phyloP scores from a whole-genome alignment of 2,797 vertebrate genomes.

The Fundulus diaphanus region DNA sequence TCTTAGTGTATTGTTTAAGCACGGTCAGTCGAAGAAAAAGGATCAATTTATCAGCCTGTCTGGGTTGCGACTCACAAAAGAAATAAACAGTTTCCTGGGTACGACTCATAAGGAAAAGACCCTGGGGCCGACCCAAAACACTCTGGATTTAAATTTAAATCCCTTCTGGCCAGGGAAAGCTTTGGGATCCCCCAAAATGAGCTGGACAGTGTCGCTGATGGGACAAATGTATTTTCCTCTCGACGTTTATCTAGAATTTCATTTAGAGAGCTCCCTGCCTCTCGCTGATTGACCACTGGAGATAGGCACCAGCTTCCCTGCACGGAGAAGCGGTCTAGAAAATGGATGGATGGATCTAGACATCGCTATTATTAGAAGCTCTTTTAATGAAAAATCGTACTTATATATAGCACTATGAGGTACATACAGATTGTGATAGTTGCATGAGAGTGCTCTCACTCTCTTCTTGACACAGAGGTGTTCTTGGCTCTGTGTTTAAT shows the following conservation, averaged over 20 bases:
- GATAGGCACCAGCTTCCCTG: too few species aligned
- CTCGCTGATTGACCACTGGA: too few species aligned
- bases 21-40: not conserved
- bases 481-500: slow-evolving; percentile 60
- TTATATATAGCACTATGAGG: not conserved
- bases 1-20: too few species aligned
- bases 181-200: not conserved
- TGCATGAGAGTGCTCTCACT: not conserved
- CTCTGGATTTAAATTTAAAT: not conserved
- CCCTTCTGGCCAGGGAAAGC: not conserved
- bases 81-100: not conserved
- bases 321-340: too few species aligned
- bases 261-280: not conserved
- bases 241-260: not conserved
- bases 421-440: not conserved
- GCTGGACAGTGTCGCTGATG: not conserved
- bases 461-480: slow-evolving; percentile 16
- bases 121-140: not conserved
- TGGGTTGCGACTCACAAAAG: not conserved
- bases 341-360: too few species aligned
- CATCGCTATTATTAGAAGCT: not conserved
- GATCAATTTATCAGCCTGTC: not conserved
- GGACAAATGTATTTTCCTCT: not conserved
- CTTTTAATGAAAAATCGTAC: not conserved
- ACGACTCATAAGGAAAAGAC: not conserved